Percentiles rank a stretch among this genome's conserved stretches.
Evolutionary conservation across 2,888 invertebrate genomes (phyloP).

Genomic region (Sinhomidia bicolor): DNA sequence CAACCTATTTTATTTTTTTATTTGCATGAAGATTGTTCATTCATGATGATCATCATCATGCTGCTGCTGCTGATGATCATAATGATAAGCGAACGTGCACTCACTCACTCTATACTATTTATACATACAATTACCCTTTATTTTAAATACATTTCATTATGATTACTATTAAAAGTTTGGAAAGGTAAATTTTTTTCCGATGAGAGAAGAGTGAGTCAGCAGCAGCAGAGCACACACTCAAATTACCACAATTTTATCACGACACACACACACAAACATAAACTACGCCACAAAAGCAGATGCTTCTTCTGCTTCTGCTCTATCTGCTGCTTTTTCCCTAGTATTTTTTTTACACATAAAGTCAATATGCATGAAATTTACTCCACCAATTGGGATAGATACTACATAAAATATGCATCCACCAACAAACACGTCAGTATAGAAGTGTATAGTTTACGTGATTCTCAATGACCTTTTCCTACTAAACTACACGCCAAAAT

Average conservation of each 20-base stretch:
- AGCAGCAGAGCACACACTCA: slow-evolving; percentile 10
- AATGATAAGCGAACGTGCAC: neutral
- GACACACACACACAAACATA: neutral
- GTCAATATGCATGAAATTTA: slow-evolving; percentile 62
- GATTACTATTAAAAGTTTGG: neutral
- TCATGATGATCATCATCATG: no score
- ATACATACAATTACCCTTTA: neutral
- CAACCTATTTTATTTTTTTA: slow-evolving; percentile 39
- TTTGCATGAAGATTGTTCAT: slow-evolving; percentile 38
- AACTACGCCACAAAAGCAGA: slow-evolving; percentile 21
- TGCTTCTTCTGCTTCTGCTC: neutral
- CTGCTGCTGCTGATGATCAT: neutral
- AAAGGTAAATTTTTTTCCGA: slow-evolving; percentile 28
- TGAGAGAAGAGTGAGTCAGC: slow-evolving; percentile 56
- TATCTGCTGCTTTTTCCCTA: neutral
- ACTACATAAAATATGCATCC: slow-evolving; percentile 6
- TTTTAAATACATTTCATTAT: neutral
- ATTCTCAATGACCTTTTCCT: slow-evolving; percentile 71
- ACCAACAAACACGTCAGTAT: neutral
- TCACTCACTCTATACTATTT: neutral
- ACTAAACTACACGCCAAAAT: slow-evolving; percentile 67
- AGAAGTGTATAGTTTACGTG: slow-evolving; percentile 40
- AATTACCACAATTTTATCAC: neutral
- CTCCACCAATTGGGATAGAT: neutral
- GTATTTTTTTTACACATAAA: slow-evolving; percentile 54